Evolutionary conservation across 1,140 invertebrate genomes (phyloP), one percentile per base, ranked within the genome.

Genomic region (Drosophila ercepeae): DNA sequence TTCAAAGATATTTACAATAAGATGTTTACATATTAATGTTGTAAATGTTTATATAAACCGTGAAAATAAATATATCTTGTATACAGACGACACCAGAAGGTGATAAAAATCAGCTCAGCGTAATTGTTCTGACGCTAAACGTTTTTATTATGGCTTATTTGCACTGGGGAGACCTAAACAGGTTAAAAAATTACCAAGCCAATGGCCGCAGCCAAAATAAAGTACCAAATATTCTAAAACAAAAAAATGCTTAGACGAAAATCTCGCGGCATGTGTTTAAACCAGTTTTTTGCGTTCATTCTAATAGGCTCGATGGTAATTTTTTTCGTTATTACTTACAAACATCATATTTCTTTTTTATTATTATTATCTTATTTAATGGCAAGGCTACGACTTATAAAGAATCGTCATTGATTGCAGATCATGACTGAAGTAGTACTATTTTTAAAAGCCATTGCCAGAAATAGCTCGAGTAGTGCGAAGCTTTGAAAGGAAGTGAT

Each of bases 391-490:
- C 9, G 29, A 32, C 29, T 32, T 32, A 11, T 32, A 9, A 32
- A n/a, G 29, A 32, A 32, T 11, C 11, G 29, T 39, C 14, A 42
- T 16, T 18, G 18, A 42, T 42, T 45, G 58, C 32, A 51, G 55
- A 55, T 42, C 63, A 73, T 75, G 78, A 82, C 73, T 65, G 70
- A 78, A 11, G 29, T 32, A 58, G 69, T 78, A 72, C 69, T 74
- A 83, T 78, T 82, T 83, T 78, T n/a, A 79, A 83, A 79, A 83
- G 78, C 78, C 75, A 72, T 63, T 72, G 72, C 67, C 36, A 54
- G 16, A 59, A 48, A 32, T 32, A 32, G 29, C 29, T 29, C 9
- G 29, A 32, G 29, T 32, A 32, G 41, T 8, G 34, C 25, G 49
- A 53, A 36, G 32, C 34, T 55, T 42, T 75, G 41, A 59, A 48